phyloP scores from a whole-genome alignment of 2,113 vertebrate genomes.

The Tringa solitaria region DNA sequence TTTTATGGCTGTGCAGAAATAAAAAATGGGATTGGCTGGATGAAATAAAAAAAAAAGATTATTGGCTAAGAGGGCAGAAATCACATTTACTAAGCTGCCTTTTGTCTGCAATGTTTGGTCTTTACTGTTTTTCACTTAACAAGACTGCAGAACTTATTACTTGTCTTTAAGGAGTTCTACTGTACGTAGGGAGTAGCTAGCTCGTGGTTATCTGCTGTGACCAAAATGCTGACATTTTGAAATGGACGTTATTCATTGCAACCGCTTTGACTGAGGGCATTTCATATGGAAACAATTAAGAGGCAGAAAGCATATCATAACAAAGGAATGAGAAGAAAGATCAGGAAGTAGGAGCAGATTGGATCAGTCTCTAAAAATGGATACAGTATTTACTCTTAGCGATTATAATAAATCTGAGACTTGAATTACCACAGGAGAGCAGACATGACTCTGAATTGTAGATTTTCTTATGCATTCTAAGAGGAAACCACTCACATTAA shows the following conservation, averaged over 20 bases:
- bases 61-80: neutral
- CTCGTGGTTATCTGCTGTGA: conserved; percentile 6
- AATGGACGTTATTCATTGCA: neutral
- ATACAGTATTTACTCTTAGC: conserved; percentile 20
- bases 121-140: neutral
- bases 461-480: neutral
- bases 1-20: neutral
- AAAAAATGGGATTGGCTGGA: neutral
- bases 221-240: conserved; percentile 17
- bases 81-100: neutral
- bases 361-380: conserved; percentile 39
- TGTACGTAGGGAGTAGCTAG: neutral
- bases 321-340: conserved; percentile 54
- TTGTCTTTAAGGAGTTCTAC: conserved; percentile 3
- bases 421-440: neutral
- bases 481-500: neutral
- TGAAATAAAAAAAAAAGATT: too few species aligned
- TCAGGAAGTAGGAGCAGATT: conserved; percentile 56
- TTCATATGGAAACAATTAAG: conserved; percentile 47
- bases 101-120: neutral
- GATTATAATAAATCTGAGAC: conserved; percentile 13
- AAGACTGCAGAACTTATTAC: neutral
- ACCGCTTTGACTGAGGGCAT: neutral
- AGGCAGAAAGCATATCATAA: conserved; percentile 58
- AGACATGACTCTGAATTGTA: neutral